Evolutionary conservation across 2,113 vertebrate species (phyloP).

Genomic region (Acrocephalus arundinaceus): DNA sequence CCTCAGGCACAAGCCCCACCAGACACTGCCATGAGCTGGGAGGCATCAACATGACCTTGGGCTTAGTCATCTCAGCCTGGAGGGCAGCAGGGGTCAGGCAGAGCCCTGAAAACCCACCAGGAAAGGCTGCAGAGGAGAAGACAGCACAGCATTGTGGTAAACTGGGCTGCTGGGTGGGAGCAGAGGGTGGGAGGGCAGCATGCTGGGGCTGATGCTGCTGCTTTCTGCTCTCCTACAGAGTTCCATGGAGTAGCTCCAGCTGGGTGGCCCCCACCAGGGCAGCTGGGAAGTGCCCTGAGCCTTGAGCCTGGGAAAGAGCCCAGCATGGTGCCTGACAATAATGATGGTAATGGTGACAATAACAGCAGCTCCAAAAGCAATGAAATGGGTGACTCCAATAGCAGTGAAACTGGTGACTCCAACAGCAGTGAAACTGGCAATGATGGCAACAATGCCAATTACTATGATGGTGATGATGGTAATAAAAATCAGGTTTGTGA

Average conservation of each 20-base stretch:
- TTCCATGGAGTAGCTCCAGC: not conserved
- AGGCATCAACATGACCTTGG: not conserved
- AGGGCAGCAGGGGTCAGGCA: not conserved
- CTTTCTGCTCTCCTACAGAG: slow-evolving; percentile 3
- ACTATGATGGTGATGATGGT: not conserved
- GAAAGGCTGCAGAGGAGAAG: not conserved
- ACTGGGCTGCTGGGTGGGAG: not conserved
- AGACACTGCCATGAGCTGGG: rapidly evolving
- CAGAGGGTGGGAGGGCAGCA: not conserved
- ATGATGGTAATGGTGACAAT: not conserved
- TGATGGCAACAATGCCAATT: not conserved
- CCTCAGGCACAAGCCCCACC: not conserved
- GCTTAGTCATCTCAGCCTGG: rapidly evolving
- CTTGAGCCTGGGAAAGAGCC: not conserved
- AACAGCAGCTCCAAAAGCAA: not conserved
- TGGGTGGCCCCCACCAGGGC: not conserved
- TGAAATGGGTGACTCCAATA: rapidly evolving
- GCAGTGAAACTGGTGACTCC: not conserved
- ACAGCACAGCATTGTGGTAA: rapidly evolving
- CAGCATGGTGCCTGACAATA: rapidly evolving
- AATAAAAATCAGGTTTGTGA: not conserved
- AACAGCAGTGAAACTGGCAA: not conserved
- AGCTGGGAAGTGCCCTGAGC: rapidly evolving
- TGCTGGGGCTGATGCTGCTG: not conserved
- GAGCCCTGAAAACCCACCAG: not conserved